Conservation (phyloP, 2,113 vertebrate genomes). For the Ahaetulla prasina region DNA sequence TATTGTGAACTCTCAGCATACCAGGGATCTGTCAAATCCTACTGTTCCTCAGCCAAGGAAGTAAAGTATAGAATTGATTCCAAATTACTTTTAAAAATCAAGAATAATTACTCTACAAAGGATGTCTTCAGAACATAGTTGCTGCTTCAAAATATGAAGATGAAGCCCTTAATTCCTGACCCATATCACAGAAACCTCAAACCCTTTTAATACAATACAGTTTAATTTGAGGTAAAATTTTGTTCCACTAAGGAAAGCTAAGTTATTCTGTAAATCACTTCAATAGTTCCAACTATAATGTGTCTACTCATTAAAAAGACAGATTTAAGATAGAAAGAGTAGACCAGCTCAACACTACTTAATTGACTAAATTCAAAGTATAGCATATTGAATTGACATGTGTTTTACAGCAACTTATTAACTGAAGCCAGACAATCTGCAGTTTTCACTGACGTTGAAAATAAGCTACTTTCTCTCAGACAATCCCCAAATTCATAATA, state of each 20-base stretch:
- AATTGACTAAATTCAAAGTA: neutral
- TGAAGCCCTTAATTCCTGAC: neutral
- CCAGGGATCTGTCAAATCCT: neutral
- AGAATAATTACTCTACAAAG: neutral
- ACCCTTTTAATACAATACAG: neutral
- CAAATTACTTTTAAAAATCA: neutral
- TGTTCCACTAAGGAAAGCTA: neutral
- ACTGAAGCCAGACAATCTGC: neutral
- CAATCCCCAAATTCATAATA: neutral
- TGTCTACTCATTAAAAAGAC: neutral
- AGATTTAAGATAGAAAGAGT: neutral
- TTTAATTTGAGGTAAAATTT: neutral
- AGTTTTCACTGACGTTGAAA: neutral
- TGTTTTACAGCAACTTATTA: neutral
- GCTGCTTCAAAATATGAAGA: neutral
- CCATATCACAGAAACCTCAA: neutral
- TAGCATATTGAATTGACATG: neutral
- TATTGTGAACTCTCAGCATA: neutral
- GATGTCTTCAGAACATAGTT: neutral
- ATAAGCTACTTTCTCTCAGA: neutral
- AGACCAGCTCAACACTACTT: neutral
- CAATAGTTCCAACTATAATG: constrained; percentile 11
- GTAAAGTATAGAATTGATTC: neutral
- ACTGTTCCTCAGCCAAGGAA: neutral
- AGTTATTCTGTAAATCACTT: neutral